These are phyloP conservation scores for Sebastes minor DNA, from an alignment of 2,797 vertebrate species.

Conservation along the genomic window DNA sequence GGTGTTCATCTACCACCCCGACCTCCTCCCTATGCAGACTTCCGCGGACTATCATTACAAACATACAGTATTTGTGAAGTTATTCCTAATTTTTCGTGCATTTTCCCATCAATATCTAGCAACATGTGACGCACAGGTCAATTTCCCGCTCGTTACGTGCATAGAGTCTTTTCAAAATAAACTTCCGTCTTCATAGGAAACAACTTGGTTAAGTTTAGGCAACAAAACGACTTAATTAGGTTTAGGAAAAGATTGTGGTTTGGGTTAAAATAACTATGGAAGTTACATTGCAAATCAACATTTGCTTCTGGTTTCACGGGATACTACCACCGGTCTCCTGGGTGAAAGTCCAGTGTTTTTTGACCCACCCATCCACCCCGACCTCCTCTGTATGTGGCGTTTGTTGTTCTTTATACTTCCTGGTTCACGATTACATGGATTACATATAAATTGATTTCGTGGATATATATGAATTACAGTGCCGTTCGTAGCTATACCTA, in stretches of 20 bases:
- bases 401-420: too few species aligned
- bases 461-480: too few species aligned
- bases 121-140: background rate
- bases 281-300: background rate
- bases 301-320: background rate
- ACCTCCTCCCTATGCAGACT: accelerated
- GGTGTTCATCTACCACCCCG: too few species aligned
- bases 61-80: too few species aligned
- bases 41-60: too few species aligned
- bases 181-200: background rate
- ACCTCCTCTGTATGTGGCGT: too few species aligned
- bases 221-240: background rate
- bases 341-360: too few species aligned
- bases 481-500: too few species aligned
- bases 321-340: background rate
- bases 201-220: background rate
- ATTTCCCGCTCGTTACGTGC: background rate
- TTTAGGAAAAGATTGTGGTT: background rate
- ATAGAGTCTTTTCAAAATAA: accelerated
- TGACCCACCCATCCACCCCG: too few species aligned
- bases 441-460: too few species aligned
- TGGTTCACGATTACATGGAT: too few species aligned
- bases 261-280: background rate
- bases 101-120: background rate
- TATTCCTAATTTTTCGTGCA: accelerated